Percentiles rank a stretch among this genome's conserved stretches.
phyloP scores from a whole-genome alignment of 2,888 invertebrate genomes.

The Tetranychus piercei region DNA sequence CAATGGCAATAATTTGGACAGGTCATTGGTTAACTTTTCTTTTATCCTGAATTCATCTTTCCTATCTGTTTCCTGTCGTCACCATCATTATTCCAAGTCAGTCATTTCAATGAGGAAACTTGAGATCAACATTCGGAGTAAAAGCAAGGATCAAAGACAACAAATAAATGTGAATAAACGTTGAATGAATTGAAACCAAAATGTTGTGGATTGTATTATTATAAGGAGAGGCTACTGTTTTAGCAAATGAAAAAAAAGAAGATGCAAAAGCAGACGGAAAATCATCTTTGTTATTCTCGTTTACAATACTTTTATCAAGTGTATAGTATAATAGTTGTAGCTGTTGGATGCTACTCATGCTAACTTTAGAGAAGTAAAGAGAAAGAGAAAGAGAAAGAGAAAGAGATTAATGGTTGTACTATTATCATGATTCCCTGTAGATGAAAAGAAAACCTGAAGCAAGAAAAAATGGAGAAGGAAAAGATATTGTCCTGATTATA shows the following conservation, averaged over 20 bases:
- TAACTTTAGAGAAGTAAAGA: not conserved
- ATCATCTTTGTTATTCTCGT: no score
- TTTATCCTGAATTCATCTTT: not conserved
- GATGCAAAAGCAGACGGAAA: no score
- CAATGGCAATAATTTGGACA: not conserved
- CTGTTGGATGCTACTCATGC: no score
- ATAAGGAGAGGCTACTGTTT: not conserved
- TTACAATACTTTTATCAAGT: no score
- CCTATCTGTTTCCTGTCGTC: not conserved
- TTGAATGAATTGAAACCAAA: not conserved
- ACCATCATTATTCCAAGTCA: not conserved
- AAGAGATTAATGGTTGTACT: not conserved
- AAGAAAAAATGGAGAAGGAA: constrained; percentile 3
- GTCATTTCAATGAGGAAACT: not conserved
- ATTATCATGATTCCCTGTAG: not conserved
- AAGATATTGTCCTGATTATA: not conserved
- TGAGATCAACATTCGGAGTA: not conserved
- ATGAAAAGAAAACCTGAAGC: constrained; percentile 3
- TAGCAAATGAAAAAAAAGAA: not conserved
- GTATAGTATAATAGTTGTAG: no score
- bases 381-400: constrained; percentile 12
- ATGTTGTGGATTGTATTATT: no score
- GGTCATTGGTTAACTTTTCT: not conserved
- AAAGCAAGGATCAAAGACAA: not conserved
- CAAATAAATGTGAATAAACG: not conserved